These are phyloP conservation scores for Anagyrus pseudococci DNA, from an alignment of 2,888 invertebrate genomes.

Conservation along the genomic window DNA sequence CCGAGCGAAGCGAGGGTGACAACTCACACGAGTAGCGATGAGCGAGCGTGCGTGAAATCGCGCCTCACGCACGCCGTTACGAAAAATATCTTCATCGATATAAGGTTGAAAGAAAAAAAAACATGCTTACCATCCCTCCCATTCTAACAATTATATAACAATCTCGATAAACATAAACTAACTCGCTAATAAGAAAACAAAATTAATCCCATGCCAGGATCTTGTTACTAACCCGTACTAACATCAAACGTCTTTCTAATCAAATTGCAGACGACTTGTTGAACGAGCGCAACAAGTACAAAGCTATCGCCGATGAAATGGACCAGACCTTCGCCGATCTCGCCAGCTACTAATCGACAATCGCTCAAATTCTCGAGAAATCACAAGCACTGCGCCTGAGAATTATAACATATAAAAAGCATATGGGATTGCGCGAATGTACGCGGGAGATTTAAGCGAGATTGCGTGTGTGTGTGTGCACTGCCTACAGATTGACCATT, in stretches of 20 bases:
- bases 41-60: too few relatives aligned
- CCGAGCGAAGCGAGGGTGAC: too few relatives aligned
- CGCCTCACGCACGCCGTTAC: too few relatives aligned
- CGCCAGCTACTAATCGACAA: constrained; percentile 78
- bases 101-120: too few relatives aligned
- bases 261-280: constrained; percentile 80
- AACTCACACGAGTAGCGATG: too few relatives aligned
- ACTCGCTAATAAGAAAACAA: background rate
- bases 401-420: background rate
- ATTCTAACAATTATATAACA: too few relatives aligned
- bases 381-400: background rate
- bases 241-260: constrained; percentile 44
- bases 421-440: background rate
- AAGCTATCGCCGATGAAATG: constrained; percentile 97
- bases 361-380: background rate
- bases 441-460: too few relatives aligned
- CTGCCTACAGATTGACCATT: background rate
- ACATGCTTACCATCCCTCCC: too few relatives aligned
- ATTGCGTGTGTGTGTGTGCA: background rate
- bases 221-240: too few relatives aligned
- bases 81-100: too few relatives aligned
- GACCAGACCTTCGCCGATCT: constrained; percentile 96
- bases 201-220: background rate
- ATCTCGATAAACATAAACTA: too few relatives aligned
- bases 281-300: constrained; percentile 95